Base-by-base conservation (phyloP, 2,888 invertebrate species). In the Labia minor region DNA sequence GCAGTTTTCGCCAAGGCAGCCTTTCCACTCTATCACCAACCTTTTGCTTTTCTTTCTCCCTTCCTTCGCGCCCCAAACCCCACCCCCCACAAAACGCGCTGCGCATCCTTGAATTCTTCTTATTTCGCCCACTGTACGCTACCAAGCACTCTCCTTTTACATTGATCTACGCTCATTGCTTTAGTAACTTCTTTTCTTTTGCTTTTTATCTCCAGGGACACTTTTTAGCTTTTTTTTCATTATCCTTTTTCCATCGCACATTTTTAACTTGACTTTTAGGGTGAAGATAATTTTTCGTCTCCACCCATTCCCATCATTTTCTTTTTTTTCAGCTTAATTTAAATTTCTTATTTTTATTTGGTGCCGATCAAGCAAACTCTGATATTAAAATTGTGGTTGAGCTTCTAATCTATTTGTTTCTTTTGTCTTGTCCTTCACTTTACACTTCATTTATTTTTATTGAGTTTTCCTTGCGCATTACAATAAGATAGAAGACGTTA, bases 141-240 rank as follows among this genome's bases (percentile, higher is more conserved):
- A 49, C 49, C 49, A 4, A 49, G 49, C 49, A 49, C 49, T 49
- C 49, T 49, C 49, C 16, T 16, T 49, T 49, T 49, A 49, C 49
- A 49, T 49, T 49, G 49, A 49, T 49, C 49, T 16, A 49, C 49
- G 49, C 16, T 49, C 49, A 49, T 49, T 49, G 49, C 49, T 49
- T 49, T 49, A 49, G 49, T 49, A 49, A 49, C 49, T 49, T 49
- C 49, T 49, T 49, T 49, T 49, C 49, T 49, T 49, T 49, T 49
- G 49, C 49, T 49, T 49, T 49, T 49, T 49, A 49, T 49, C 49
- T 49, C 49, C 8, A 49, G 49, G 49, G 49, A 49, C 49, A 49
- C 49, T 49, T 49, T 49, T 49, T 49, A 49, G 49, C 49, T 49
- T 49, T 49, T 49, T 49, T 49, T 49, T 49, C 49, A 49, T 49